phyloP scores from a whole-genome alignment of 2,797 vertebrate species.

The Parauchenoglanis ngamensis region DNA sequence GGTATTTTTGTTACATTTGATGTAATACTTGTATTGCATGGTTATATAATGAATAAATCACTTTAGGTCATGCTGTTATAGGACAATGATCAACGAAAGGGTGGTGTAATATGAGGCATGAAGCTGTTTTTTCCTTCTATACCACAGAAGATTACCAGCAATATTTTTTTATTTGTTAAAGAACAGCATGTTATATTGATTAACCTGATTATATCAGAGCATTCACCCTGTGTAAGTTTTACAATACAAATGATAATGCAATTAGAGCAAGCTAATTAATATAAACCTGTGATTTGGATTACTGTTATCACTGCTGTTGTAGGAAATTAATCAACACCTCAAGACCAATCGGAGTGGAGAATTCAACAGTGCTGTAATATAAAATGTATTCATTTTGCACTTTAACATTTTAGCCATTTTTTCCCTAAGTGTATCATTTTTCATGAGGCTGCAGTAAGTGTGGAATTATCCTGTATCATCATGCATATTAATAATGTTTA shows the following conservation, averaged over 20 bases:
- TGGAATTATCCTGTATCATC: background rate
- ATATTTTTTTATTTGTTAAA: background rate
- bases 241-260: background rate
- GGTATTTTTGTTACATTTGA: too few relatives aligned
- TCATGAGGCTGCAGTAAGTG: background rate
- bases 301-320: background rate
- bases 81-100: background rate
- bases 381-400: background rate
- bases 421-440: background rate
- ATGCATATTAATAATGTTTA: background rate
- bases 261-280: background rate
- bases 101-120: background rate
- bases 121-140: background rate
- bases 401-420: background rate
- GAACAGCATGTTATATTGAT: background rate
- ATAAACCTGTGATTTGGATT: background rate
- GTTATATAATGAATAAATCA: too few relatives aligned
- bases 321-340: background rate
- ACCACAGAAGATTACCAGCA: background rate
- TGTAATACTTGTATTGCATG: too few relatives aligned
- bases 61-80: background rate
- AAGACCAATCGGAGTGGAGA: background rate
- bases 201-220: background rate
- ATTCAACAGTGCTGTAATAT: background rate
- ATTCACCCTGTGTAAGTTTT: background rate